phyloP scores from a whole-genome alignment of 2,113 vertebrate genomes.

The Rissa tridactyla region DNA sequence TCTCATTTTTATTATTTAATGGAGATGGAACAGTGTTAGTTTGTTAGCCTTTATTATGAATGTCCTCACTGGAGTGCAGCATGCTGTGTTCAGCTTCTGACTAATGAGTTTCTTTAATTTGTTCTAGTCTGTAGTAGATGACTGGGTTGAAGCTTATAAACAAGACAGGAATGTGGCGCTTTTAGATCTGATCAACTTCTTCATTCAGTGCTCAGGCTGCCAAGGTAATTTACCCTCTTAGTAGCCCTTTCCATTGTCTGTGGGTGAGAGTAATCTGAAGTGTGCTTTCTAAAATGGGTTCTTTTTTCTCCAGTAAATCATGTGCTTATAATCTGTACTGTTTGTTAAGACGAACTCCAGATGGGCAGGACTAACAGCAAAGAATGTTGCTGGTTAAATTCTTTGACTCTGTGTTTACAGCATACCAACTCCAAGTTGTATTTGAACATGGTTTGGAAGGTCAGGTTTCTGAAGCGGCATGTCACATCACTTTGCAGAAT shows the following conservation, averaged over 20 bases:
- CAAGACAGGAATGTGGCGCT: constrained; percentile 84
- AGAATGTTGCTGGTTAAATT: not conserved
- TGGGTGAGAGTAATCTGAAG: not conserved
- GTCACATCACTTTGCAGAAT: not conserved
- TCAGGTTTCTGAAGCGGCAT: not conserved
- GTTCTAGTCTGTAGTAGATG: constrained; percentile 85
- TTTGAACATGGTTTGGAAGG: not conserved
- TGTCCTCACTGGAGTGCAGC: not conserved
- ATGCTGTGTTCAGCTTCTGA: not conserved
- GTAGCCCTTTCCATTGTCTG: not conserved
- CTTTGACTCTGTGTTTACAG: not conserved
- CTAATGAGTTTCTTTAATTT: constrained; percentile 9
- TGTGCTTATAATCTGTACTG: not conserved
- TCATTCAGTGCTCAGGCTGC: constrained; percentile 91
- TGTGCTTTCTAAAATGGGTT: not conserved
- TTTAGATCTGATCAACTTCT: constrained; percentile 92
- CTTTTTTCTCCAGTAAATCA: not conserved
- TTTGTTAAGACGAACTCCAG: not conserved
- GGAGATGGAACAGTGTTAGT: not conserved
- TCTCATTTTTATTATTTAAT: not conserved
- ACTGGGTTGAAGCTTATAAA: constrained; percentile 87
- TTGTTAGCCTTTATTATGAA: not conserved
- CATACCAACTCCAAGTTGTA: not conserved
- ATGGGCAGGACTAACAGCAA: not conserved
- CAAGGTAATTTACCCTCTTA: constrained; percentile 75